Evolutionary conservation across 2,113 vertebrate species (phyloP), one percentile per base, ranked within the genome.

Genomic region (Chloropsis cyanopogon): DNA sequence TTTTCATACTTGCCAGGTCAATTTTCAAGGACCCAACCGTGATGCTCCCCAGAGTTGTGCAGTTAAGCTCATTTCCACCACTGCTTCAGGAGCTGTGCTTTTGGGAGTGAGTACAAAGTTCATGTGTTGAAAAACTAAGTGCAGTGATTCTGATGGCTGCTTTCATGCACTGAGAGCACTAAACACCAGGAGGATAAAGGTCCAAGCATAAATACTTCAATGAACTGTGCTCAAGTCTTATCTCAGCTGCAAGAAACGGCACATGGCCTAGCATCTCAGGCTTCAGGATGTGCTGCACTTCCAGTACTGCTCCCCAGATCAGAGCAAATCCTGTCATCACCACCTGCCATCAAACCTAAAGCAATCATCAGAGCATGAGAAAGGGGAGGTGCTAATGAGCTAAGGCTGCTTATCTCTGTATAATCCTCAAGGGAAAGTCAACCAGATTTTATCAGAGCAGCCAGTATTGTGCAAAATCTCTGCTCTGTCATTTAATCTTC

Each of bases 381-480:
- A 88, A 93, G 49, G 82, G 92, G 80, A 97, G 64, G 86, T 96
- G 82, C 69, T 96, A 97, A 97, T 92, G 88, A 98, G 72, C 50
- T 80, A 84, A 86, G 92, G 88, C 63, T 96, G 86, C 88, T 95
- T 93, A 97, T 94, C 80, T 91, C 56, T 46, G n/a, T 64, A 66
- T 49, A 97, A 96, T 68, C 82, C 92, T 89, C 90, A 60, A 77
- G 84, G 78, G 90, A 97, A 72, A 95, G 24, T 49, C 54, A 63
- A 82, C 33, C 33, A 92, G 95, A 97, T 96, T 90, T 88, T 93
- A 96, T 94, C 93, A 95, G 83, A 75, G 41, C 65, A 92, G 73
- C 39, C 82, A 69, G 39, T 91, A 76, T 81, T 91, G 85, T 66
- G 37, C 35, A 63, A 90, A 90, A 65, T 84, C 72, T 82, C 56